Conservation (phyloP, 92 coral and sea anemone genomes). For the Muricea muricata region DNA sequence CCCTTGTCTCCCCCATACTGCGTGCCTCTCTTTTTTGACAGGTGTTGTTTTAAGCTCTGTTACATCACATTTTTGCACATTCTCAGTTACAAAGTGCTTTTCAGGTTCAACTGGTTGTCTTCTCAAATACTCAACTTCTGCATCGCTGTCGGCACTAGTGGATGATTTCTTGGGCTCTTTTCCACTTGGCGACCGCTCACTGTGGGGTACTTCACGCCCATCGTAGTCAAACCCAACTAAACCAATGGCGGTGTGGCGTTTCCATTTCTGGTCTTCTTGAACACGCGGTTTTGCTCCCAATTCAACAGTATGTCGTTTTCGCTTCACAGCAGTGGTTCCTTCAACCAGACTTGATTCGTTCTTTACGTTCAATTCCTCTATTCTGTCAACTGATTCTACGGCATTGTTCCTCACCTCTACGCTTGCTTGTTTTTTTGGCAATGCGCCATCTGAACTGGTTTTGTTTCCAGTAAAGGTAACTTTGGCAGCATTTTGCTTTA, state of each 20-base stretch:
- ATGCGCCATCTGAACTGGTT: constrained; percentile 6
- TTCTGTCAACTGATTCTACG: neutral
- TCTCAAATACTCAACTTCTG: constrained; percentile 19
- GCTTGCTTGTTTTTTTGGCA: neutral
- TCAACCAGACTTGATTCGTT: constrained; percentile 21
- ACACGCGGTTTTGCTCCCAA: constrained; percentile 46
- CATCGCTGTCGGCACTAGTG: constrained; percentile 14
- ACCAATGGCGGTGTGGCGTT: constrained; percentile 95
- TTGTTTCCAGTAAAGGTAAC: constrained; percentile 27
- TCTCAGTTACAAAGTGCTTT: constrained; percentile 28
- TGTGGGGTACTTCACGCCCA: neutral
- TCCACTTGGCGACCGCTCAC: constrained; percentile 27
- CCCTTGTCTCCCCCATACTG: neutral
- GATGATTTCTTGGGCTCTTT: neutral
- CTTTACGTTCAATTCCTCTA: constrained; percentile 6
- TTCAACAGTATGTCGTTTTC: constrained; percentile 81
- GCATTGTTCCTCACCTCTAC: constrained; percentile 4
- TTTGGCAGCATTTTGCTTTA: constrained; percentile 27
- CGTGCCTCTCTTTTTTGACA: neutral
- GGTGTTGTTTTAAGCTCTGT: constrained; percentile 10
- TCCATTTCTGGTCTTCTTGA: constrained; percentile 68
- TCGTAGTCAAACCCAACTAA: constrained; percentile 68
- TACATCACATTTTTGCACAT: neutral
- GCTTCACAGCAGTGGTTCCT: constrained; percentile 28
- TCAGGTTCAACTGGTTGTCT: constrained; percentile 40